Conservation (phyloP, 2,888 invertebrate species). For the Synergus itoensis region DNA sequence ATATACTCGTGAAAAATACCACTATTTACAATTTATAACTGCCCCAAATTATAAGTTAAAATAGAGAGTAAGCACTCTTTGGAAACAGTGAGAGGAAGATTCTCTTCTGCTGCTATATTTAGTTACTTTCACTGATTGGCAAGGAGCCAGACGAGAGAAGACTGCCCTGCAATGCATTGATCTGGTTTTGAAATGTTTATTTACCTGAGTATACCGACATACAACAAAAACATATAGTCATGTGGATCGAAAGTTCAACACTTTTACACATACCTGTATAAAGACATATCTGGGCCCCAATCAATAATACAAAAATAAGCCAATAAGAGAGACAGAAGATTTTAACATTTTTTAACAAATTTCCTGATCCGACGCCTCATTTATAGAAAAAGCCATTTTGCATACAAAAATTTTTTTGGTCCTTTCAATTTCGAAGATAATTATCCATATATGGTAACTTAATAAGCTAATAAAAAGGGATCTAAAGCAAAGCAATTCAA, state of each 20-base stretch:
- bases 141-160: conserved; percentile 14
- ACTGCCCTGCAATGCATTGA: conserved; percentile 1
- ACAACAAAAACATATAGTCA: background rate
- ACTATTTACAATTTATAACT: background rate
- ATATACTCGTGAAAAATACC: background rate
- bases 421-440: too few species aligned
- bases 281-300: background rate
- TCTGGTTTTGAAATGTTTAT: conserved; percentile 12
- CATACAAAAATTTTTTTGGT: too few species aligned
- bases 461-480: background rate
- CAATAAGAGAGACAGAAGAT: too few species aligned
- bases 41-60: background rate
- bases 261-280: background rate
- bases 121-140: conserved; percentile 28
- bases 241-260: conserved; percentile 31
- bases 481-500: background rate
- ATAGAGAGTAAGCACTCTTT: background rate
- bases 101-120: conserved; percentile 10
- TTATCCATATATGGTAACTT: too few species aligned
- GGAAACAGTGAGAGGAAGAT: conserved; percentile 1
- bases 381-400: too few species aligned
- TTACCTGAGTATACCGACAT: conserved; percentile 5
- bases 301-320: background rate
- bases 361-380: too few species aligned
- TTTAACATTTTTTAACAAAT: too few species aligned